phyloP scores from a whole-genome alignment of 2,113 vertebrate species.

The Lamprologus lemairii region DNA sequence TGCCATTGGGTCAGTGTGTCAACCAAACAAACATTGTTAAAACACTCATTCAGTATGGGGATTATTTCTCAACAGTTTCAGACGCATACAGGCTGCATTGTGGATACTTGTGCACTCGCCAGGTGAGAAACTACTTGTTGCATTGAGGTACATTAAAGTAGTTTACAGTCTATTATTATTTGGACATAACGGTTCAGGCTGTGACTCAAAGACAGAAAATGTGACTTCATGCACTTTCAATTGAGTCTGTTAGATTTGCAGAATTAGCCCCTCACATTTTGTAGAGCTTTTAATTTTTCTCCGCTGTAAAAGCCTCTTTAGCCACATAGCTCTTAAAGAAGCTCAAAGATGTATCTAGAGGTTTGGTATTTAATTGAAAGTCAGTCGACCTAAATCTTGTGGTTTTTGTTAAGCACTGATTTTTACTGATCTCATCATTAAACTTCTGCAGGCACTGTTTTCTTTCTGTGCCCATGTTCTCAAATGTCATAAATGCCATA shows the following conservation, averaged over 20 bases:
- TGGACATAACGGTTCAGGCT: not conserved
- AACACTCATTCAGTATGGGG: not conserved
- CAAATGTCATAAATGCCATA: not conserved
- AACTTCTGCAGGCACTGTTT: not conserved
- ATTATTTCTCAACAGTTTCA: not conserved
- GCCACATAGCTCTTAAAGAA: not conserved
- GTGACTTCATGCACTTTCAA: not conserved
- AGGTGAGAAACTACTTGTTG: not conserved
- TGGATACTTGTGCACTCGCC: not conserved
- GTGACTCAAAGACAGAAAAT: not conserved
- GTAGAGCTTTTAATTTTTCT: not conserved
- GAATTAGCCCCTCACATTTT: not conserved
- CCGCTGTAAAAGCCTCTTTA: not conserved
- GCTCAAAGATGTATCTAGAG: not conserved
- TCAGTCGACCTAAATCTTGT: not conserved
- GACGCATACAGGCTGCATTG: not conserved
- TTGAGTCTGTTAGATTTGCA: not conserved
- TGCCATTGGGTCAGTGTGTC: not conserved
- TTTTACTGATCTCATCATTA: not conserved
- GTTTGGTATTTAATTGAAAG: not conserved
- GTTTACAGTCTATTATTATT: not conserved
- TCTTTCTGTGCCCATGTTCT: not conserved
- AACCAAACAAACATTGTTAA: not conserved
- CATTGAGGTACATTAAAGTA: not conserved
- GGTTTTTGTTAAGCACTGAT: not conserved